Evolutionary conservation across 1,140 invertebrate species (phyloP), one percentile per base, ranked within the genome.

Genomic region (Pygmarrhopalites habei): DNA sequence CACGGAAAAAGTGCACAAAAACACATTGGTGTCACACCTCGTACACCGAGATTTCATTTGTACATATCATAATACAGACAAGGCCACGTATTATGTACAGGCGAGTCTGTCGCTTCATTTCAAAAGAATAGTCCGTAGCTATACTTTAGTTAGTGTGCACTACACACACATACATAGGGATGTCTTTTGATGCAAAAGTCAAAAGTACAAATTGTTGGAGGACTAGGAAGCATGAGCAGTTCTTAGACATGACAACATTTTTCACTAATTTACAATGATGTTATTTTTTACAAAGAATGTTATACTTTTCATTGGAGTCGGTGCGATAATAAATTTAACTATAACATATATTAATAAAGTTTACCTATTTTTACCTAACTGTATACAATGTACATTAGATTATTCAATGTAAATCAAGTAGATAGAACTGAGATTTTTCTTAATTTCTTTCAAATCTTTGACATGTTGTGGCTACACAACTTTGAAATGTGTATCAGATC

Each of bases 221-320:
- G 5, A 19, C 44, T 5, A 14, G 19, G n/a, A 52, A 28, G 49
- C 49, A 52, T 52, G 23, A 26, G 28, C 49, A 52, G 49, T 28
- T 10, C 10, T 21, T 4, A 26, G 15, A 4, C 14, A 28, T 26
- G 14, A 7, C 49, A 29, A 7, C 28, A 12, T n/a, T 47, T 26
- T 52, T 15, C n/a, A 28, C 5, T 26, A 26, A 52, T 52, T 52
- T 52, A 29, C 14, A 29, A 52, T 52, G 49, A 28, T 52, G 28
- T 52, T 52, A 52, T 29, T 52, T 29, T 28, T 4, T 26, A 3
- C 7, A 7, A 52, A 26, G 49, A 52, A 52, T 52, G 49, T 14
- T 52, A 23, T 52, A 52, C 5, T 7, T 52, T 5, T 19, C 3
- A 26, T 52, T 52, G 5, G n/a, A 25, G n/a, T 52, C 49, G 14